Base-by-base conservation (phyloP, 2,888 invertebrate species). In the Luffia ferchaultella region DNA sequence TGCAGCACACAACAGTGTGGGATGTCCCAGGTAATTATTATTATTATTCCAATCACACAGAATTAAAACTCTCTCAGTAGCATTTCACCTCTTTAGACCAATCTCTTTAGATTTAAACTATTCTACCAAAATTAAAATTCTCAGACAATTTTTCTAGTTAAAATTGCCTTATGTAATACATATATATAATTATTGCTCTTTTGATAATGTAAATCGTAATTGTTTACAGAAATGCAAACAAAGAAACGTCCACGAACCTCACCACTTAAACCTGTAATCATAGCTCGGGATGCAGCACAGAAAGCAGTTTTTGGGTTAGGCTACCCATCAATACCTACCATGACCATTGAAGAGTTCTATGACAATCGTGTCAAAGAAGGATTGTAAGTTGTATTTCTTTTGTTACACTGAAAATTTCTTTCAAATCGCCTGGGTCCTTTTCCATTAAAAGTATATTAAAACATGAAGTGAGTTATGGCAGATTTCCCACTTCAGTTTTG, bases 311-410 rank as follows among this genome's bases (percentile, higher is more conserved):
- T 88, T 77, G 99, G 98, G 0, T 86, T 91, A 41, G 98, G 98
- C 0, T 99, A 99, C 85, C 98, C 98, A 1, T 90, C 95, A 59
- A 70, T 97, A 50, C 97, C 98, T 1, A 89, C 94, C 1, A 87
- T 96, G 86, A 96, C 97, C 0, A 93, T 99, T 0, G 92, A 96
- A 64, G 98, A 99, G 78, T 97, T 97, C 83, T 98, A 96, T 70
- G 93, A 97, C 52, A 89, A 96, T 67, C 86, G 95, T 54, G 90
- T 93, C 0, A 78, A 84, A 50, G 92, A 93, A 43, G 95, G 95
- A 60, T 85, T 89, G 85, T 90, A 63, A 86, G 87, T 86, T 57
- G 40, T 18, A 17, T 40, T 20, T 17, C 17, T 45, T 20, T 2
- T 15, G n/a, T n/a, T n/a, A n/a, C 20, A 20, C 43, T 49, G 43